A percentile compares a stretch with the other conserved stretches of the same genome.
phyloP scores from a whole-genome alignment of 2,113 vertebrate genomes.

The Pseudonaja textilis region DNA sequence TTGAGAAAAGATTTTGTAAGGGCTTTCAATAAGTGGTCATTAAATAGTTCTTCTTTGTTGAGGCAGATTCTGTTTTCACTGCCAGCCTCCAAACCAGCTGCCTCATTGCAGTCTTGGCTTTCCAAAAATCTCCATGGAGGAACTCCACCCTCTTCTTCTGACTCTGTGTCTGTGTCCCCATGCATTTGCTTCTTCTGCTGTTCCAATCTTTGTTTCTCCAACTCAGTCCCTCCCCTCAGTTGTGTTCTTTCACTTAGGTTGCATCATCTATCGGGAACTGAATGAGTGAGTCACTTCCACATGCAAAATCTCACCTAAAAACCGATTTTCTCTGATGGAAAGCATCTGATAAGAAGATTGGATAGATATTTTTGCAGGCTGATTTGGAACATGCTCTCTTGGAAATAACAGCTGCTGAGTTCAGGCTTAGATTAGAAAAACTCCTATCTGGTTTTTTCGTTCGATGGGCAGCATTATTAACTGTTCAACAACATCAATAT shows the following conservation, averaged over 20 bases:
- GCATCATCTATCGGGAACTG: conserved; percentile 11
- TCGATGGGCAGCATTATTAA: neutral
- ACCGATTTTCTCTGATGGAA: neutral
- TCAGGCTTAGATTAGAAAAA: neutral
- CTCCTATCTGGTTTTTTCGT: neutral
- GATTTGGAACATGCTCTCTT: neutral
- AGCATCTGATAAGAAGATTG: neutral
- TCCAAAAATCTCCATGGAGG: fast-evolving
- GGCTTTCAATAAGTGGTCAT: neutral
- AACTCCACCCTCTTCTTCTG: neutral
- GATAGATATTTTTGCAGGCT: neutral
- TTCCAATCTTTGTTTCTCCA: neutral
- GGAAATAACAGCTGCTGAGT: neutral
- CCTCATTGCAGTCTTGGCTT: conserved; percentile 1
- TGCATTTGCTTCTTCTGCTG: neutral
- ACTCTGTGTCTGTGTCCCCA: neutral
- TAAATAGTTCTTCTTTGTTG: conserved; percentile 16
- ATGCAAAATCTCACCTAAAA: conserved; percentile 5
- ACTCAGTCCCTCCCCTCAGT: fast-evolving
- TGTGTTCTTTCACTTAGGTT: neutral
- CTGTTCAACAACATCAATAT: neutral
- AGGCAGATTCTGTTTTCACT: conserved; percentile 17
- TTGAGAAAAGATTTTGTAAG: conserved; percentile 25
- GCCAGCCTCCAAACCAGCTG: conserved; percentile 15
- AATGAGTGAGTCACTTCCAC: conserved; percentile 17